Conservation (phyloP, 2,113 vertebrate genomes). For the Probosciger aterrimus region DNA sequence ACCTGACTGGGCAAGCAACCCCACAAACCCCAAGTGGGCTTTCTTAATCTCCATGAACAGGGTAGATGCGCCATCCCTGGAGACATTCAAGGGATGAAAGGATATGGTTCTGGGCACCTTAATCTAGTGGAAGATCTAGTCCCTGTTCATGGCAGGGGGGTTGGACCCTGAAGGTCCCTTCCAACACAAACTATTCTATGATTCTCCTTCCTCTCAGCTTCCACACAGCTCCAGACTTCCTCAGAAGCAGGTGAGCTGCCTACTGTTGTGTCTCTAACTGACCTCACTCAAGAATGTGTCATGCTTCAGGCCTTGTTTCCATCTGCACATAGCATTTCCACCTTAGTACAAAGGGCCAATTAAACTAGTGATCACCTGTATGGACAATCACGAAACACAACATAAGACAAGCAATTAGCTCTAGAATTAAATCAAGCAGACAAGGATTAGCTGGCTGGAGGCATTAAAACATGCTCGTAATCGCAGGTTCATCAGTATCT, state of each 20-base stretch:
- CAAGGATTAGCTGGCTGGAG: not conserved
- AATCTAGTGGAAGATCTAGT: not conserved
- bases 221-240: fast-evolving
- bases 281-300: not conserved
- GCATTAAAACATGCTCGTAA: not conserved
- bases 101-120: not conserved
- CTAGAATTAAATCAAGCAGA: not conserved
- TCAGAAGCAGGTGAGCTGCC: not conserved
- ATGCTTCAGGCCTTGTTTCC: not conserved
- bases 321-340: not conserved
- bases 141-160: not conserved
- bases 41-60: fast-evolving
- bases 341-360: not conserved
- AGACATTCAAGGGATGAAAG: not conserved
- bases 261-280: not conserved
- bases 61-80: not conserved
- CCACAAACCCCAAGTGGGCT: not conserved
- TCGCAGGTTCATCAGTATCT: not conserved
- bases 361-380: not conserved
- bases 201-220: not conserved
- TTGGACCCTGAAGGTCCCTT: not conserved
- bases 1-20: not conserved
- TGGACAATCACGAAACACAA: not conserved
- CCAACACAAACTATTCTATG: not conserved
- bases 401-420: not conserved